These are phyloP conservation scores for Episyrphus balteatus DNA, from an alignment of 1,140 invertebrate species.

Conservation along the genomic window DNA sequence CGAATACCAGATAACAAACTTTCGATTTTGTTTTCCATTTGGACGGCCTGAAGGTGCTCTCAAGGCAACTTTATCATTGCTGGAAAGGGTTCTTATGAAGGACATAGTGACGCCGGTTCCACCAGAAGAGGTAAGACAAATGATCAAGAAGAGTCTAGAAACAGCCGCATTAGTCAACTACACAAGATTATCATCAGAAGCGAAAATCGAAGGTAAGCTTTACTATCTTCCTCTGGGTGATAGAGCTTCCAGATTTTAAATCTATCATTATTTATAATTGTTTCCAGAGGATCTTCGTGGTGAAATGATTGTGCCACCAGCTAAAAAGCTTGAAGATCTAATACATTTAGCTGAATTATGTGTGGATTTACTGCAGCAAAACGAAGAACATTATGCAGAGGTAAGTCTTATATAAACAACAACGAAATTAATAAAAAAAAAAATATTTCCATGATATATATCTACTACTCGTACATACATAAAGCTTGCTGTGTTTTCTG, in stretches of 20 bases:
- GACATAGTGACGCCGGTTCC: constrained; percentile 96
- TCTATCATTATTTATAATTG: background rate
- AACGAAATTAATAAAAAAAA: background rate
- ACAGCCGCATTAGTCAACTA: constrained; percentile 98
- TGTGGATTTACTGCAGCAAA: constrained; percentile 96
- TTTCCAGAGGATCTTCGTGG: constrained; percentile 66
- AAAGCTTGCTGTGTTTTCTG: background rate
- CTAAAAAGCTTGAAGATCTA: constrained; percentile 90
- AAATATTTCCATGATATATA: background rate
- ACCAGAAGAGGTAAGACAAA: constrained; percentile 86
- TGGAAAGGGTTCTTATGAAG: constrained; percentile 98
- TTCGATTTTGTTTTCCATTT: constrained; percentile 97
- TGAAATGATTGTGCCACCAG: constrained; percentile 68
- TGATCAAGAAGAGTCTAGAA: constrained; percentile 96
- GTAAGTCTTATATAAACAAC: constrained; percentile 48
- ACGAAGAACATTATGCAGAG: constrained; percentile 99
- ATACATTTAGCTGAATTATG: constrained; percentile 95
- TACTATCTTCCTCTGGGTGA: background rate
- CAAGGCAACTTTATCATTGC: constrained; percentile 88
- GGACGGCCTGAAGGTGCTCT: constrained; percentile 94
- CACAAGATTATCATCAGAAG: constrained; percentile 87
- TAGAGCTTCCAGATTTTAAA: no score
- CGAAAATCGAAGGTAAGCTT: constrained; percentile 86
- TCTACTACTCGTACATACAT: background rate
- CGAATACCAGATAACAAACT: constrained; percentile 98